Conservation (phyloP, 2,797 vertebrate species). For the Danio kyathit region DNA sequence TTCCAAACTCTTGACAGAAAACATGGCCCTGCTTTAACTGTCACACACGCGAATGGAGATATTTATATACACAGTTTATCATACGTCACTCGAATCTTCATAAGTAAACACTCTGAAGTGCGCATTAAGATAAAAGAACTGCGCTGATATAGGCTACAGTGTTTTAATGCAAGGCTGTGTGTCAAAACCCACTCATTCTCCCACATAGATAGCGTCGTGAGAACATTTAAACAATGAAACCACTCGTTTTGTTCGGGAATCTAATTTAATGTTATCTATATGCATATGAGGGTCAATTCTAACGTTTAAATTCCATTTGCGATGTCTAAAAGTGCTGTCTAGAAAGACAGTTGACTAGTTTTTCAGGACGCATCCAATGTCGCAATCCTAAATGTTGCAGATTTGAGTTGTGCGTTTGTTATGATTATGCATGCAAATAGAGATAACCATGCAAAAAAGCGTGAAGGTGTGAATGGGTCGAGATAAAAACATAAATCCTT, state of each 20-base stretch:
- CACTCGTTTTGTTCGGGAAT: neutral
- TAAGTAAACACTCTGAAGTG: neutral
- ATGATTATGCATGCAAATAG: constrained; percentile 12
- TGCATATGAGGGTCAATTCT: neutral
- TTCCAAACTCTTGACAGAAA: constrained; percentile 37
- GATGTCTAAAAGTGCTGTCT: neutral
- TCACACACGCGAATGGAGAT: neutral
- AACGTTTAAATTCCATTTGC: neutral
- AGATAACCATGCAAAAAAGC: neutral
- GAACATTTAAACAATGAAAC: neutral
- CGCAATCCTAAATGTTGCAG: constrained; percentile 7
- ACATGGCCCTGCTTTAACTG: constrained; percentile 16
- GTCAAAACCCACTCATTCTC: constrained; percentile 56
- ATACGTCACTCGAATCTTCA: neutral
- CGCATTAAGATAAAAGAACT: neutral
- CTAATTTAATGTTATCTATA: neutral
- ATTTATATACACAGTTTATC: neutral
- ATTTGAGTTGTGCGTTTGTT: neutral
- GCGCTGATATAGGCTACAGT: constrained; percentile 55
- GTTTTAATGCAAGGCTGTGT: constrained; percentile 72
- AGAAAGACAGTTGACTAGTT: neutral
- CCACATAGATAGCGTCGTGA: neutral
- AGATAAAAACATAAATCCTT: neutral
- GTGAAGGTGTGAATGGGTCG: neutral
- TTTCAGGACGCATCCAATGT: neutral